Conservation (phyloP, 1,140 invertebrate genomes). For the Sycophila sp. region DNA sequence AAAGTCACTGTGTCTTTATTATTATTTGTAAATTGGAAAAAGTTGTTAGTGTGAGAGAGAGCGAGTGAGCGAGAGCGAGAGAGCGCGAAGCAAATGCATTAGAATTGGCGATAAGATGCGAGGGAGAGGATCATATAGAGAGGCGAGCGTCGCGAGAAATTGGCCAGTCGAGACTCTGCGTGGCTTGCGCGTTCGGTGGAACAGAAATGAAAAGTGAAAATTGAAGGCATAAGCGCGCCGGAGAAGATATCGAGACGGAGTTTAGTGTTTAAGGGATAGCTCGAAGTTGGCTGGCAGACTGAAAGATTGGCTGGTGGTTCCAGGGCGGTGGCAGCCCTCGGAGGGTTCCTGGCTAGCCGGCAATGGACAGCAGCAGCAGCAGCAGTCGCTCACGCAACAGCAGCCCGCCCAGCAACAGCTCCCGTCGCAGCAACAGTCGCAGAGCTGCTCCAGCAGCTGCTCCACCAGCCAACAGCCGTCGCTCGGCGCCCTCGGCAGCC, state of each 20-base stretch:
- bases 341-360: slow-evolving; percentile 56
- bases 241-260: slow-evolving; percentile 47
- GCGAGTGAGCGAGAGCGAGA: too few relatives aligned
- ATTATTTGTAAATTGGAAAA: too few relatives aligned
- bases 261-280: slow-evolving; percentile 65
- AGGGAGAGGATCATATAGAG: slow-evolving; percentile 11
- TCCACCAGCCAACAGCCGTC: slow-evolving; percentile 53
- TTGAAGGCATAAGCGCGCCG: slow-evolving; percentile 13
- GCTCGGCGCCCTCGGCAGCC: slow-evolving; percentile 38
- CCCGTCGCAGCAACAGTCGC: neutral
- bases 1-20: too few relatives aligned
- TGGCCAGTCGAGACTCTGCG: neutral
- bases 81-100: too few relatives aligned
- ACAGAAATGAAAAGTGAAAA: slow-evolving; percentile 9
- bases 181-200: neutral
- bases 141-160: neutral
- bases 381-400: neutral
- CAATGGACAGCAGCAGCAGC: neutral
- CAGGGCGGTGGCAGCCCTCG: slow-evolving; percentile 68
- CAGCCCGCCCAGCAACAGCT: neutral
- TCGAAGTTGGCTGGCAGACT: slow-evolving; percentile 59
- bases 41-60: too few relatives aligned
- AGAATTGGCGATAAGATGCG: too few relatives aligned
- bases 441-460: slow-evolving; percentile 31
- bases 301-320: slow-evolving; percentile 68